These are phyloP conservation scores for Eciton burchellii DNA, from an alignment of 1,140 invertebrate genomes.

Conservation along the genomic window DNA sequence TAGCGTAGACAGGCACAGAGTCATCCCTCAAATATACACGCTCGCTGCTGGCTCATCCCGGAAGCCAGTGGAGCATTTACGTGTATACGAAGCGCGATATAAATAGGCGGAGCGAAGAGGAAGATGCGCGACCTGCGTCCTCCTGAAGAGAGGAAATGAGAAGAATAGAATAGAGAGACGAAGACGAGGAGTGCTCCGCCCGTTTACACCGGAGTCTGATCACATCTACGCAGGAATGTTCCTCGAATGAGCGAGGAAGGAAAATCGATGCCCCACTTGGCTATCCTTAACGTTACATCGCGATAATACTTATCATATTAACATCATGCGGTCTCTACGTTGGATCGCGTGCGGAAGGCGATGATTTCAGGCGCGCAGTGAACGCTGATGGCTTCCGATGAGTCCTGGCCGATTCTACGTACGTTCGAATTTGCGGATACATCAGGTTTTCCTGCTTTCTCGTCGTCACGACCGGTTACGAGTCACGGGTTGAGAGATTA, in stretches of 20 bases:
- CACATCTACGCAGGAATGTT: background rate
- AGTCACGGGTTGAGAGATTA: conserved; percentile 51
- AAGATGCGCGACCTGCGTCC: background rate
- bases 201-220: background rate
- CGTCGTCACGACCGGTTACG: conserved; percentile 7
- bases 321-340: conserved; percentile 6
- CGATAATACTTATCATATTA: background rate
- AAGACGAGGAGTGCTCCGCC: background rate
- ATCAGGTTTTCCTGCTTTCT: background rate
- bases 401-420: conserved; percentile 3
- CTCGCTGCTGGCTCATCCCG: background rate
- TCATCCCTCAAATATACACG: conserved; percentile 34
- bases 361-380: conserved; percentile 1
- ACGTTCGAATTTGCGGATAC: conserved; percentile 17
- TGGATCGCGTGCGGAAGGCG: conserved; percentile 1
- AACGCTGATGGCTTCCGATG: background rate
- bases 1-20: conserved; percentile 24
- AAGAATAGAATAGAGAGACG: background rate
- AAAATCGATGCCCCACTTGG: background rate
- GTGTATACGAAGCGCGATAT: background rate
- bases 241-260: background rate
- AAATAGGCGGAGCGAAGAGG: background rate
- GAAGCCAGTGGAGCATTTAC: conserved; percentile 12
- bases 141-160: background rate
- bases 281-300: conserved; percentile 10